Conservation (phyloP, 2,888 invertebrate genomes). For the Chymomyza caudatula region DNA sequence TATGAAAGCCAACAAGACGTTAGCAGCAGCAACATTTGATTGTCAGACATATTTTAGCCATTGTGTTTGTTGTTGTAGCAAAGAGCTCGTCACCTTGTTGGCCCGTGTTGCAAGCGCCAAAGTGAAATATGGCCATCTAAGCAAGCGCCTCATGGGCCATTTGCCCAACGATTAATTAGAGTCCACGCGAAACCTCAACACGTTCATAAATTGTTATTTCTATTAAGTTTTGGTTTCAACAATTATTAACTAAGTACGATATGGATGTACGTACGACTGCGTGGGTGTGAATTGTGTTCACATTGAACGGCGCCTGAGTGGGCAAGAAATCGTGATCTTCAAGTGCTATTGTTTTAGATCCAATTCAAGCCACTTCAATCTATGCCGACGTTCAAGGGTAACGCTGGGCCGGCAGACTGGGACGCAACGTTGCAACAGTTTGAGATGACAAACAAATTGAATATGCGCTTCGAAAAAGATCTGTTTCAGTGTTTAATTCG, state of each 20-base stretch:
- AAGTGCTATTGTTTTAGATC: slow-evolving; percentile 5
- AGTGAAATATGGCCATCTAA: slow-evolving; percentile 32
- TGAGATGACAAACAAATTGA: not conserved
- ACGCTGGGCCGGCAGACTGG: not conserved
- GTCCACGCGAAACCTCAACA: slow-evolving; percentile 37
- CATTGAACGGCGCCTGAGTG: slow-evolving; percentile 16
- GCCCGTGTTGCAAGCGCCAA: slow-evolving; percentile 14
- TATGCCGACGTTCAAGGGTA: not conserved
- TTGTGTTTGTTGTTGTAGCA: not conserved
- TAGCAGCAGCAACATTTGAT: slow-evolving; percentile 1
- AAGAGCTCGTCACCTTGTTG: not conserved
- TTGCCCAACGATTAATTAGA: slow-evolving; percentile 21
- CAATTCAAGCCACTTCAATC: not conserved
- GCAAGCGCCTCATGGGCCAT: not conserved
- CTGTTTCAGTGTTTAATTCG: not conserved
- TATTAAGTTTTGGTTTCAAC: slow-evolving; percentile 55
- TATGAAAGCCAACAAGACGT: slow-evolving; percentile 45
- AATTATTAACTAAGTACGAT: not conserved
- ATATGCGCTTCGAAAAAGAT: not conserved
- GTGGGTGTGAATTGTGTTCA: slow-evolving; percentile 57
- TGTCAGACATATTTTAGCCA: not conserved
- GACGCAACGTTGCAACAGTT: no score
- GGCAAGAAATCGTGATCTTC: slow-evolving; percentile 1
- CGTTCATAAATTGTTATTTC: slow-evolving; percentile 62
- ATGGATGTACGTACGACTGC: slow-evolving; percentile 5